Evolutionary conservation across 1,140 invertebrate species (phyloP), one percentile per base, ranked within the genome.

Genomic region (Hyles vespertilio): DNA sequence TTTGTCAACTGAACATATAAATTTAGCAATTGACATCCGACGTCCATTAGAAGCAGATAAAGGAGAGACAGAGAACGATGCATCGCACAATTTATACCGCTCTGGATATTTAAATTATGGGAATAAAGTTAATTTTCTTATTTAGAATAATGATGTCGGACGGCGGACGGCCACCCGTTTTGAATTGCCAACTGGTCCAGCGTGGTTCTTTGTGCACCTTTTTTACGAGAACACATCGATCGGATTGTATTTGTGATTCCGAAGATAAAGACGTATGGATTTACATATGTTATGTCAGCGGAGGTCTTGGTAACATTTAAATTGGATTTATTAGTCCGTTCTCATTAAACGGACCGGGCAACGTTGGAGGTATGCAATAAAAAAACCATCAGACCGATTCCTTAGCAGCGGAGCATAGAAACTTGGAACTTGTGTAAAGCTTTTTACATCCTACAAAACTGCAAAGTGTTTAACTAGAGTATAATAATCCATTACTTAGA

Each of bases 231-330:
- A 32, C 46, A 40, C 44, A 56, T 72, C 73, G 70, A 79, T 81
- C 74, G 77, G 72, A 61, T 73, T 71, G 81, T 79, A 78, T 81
- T 84, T 84, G 78, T 78, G 83, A 87, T 87, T 78, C 72, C 72
- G 68, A 79, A 84, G 83, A 86, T 86, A 86, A 86, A 87, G 80
- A 83, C 65, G 85, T 88, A 85, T 88, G 76, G 67, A 88, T 88
- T 86, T 82, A 88, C 85, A 88, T 87, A 87, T 84, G 81, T 86
- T 82, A 84, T 85, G 77, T 82, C 79, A 85, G 69, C 58, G 74
- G 77, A 77, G 79, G 84, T 81, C 82, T 74, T 72, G 72, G 68
- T 55, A 59, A 79, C 74, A 73, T 84, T 86, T 86, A 86, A 88
- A 86, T 86, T 84, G 81, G 81, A 88, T 85, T 86, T 88, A 86